Evolutionary conservation across 2,113 vertebrate species (phyloP).

Genomic region (Marcusenius ussheri): DNA sequence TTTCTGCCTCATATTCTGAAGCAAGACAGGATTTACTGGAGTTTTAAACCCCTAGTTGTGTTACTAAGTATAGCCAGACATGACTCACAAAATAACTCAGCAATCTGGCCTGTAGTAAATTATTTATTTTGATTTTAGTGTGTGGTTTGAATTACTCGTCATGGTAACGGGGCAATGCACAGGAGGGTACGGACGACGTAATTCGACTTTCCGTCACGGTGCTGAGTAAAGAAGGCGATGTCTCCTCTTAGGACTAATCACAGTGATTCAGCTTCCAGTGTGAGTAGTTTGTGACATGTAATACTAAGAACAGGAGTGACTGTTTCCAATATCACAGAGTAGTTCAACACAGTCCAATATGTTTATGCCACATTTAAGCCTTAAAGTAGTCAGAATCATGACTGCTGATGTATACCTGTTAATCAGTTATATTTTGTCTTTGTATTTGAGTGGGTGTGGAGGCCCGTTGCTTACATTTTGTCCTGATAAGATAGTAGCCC

Average conservation of each 20-base stretch:
- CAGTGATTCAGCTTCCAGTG: background rate
- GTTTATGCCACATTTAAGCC: background rate
- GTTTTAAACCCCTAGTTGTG: constrained; percentile 49
- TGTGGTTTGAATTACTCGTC: constrained; percentile 28
- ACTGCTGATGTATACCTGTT: background rate
- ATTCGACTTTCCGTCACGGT: background rate
- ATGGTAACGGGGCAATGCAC: constrained; percentile 32
- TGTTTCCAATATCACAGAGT: background rate
- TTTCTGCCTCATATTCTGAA: background rate
- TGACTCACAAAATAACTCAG: constrained; percentile 45
- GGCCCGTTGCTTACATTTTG: background rate
- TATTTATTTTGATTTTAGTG: constrained; percentile 33
- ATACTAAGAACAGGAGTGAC: background rate
- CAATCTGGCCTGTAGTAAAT: constrained; percentile 28
- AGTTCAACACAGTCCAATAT: background rate
- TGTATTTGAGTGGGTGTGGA: background rate
- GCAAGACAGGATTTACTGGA: constrained; percentile 9
- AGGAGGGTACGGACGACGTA: constrained; percentile 6
- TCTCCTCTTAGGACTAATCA: background rate
- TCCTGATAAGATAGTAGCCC: background rate
- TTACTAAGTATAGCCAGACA: constrained; percentile 57
- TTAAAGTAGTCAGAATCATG: background rate
- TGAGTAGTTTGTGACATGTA: background rate
- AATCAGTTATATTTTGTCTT: background rate
- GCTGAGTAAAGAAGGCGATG: background rate